Base-by-base conservation (phyloP, 2,888 invertebrate genomes). In the Hybos culiciformis region DNA sequence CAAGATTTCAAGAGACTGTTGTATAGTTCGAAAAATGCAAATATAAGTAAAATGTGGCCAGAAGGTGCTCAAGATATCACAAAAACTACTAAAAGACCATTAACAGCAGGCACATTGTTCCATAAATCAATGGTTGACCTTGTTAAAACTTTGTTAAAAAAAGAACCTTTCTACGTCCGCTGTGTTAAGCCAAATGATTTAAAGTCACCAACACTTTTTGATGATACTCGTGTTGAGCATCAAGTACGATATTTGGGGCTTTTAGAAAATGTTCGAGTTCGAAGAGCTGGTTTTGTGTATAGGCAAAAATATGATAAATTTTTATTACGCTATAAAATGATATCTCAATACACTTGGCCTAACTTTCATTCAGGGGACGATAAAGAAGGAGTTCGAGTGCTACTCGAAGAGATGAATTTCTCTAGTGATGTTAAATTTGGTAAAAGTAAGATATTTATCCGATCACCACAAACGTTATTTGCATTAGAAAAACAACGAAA, bases 161-260 rank as follows among this genome's bases (percentile, higher is more conserved):
- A 94, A 70, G 92, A 92, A 61, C 94, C 94, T 0, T 92, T 90
- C 70, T 97, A 97, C 70, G 88, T 97, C 50, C 80, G 97, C 46
- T 97, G 97, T 65, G 83, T 97, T 58, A 97, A 97, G 59, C 97
- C 97, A 20, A 97, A 96, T 67, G 91, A 94, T 56, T 75, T 85
- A 41, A 97, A 97, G 70, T 82, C 88, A 29, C 80, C 93, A 0
- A 73, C 75, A 31, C 70, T 78, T 32, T 93, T 96, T 68, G 90
- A 96, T 62, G 78, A 83, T 12, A 81, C 85, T 59, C 74, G 92
- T 2, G 60, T 66, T 4, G 58, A 66, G 49, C 67, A 67, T 54
- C 66, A 67, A 51, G 67, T 67, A 18, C 59, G 67, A 33, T 96
- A 96, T 68, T 73, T 96, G 34, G 96, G 96, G 0, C 71, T 97